Percentiles rank a stretch among this genome's conserved stretches.
Conservation (phyloP, 2,113 vertebrate species). For the Halcyon senegalensis region DNA sequence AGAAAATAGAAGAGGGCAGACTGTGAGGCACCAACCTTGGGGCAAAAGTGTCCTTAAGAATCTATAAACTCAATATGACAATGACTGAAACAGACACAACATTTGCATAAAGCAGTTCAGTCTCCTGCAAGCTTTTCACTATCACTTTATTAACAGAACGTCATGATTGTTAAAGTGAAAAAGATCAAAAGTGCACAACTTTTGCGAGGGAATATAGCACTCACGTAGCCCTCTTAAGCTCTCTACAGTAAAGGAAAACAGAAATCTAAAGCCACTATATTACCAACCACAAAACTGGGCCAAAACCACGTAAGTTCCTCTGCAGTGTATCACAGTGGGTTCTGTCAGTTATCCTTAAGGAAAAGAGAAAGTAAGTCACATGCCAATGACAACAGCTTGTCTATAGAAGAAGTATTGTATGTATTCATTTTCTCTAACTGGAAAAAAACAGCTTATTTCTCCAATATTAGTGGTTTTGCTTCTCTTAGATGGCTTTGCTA, state of each 20-base stretch:
- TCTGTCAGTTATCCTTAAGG: not conserved
- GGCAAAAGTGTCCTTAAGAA: constrained; percentile 5
- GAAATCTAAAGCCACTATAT: not conserved
- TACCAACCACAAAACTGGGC: not conserved
- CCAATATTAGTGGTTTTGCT: not conserved
- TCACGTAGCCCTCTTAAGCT: not conserved
- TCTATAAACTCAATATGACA: not conserved
- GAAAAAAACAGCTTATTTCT: not conserved
- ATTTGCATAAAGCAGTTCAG: not conserved
- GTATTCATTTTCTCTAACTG: not conserved
- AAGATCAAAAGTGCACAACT: not conserved
- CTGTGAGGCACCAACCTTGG: not conserved
- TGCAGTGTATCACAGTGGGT: not conserved
- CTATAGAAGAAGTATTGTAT: not conserved
- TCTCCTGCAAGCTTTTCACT: not conserved
- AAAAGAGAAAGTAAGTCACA: not conserved
- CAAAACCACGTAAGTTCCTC: not conserved
- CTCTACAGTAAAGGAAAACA: not conserved
- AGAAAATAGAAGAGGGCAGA: not conserved
- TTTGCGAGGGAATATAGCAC: not conserved
- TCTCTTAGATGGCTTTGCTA: not conserved
- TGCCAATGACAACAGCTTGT: not conserved
- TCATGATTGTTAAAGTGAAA: not conserved
- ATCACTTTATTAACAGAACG: not conserved
- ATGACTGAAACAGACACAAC: not conserved